Evolutionary conservation across 2,797 vertebrate genomes (phyloP).

Genomic region (Taenioides sp.): DNA sequence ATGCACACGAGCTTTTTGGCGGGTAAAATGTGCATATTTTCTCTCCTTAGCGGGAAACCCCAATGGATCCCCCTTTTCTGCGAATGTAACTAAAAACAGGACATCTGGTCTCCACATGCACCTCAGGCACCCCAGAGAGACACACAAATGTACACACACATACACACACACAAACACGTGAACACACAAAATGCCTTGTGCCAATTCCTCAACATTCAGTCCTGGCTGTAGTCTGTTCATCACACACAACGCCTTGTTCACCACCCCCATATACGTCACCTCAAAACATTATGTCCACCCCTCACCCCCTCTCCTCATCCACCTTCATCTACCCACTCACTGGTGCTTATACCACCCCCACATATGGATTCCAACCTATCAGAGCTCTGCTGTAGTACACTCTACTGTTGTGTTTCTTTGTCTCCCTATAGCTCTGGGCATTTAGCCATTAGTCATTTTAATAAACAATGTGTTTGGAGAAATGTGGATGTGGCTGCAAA

Average conservation of each 20-base stretch:
- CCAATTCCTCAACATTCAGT: slow-evolving; percentile 27
- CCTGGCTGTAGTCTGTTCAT: slow-evolving; percentile 21
- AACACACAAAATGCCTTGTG: slow-evolving; percentile 15
- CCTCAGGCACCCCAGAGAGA: slow-evolving; percentile 22
- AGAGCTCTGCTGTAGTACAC: slow-evolving; percentile 11
- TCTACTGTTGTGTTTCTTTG: slow-evolving; percentile 17
- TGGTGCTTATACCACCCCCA: slow-evolving; percentile 34
- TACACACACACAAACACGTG: not conserved
- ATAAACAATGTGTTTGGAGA: not conserved
- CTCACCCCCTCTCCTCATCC: too few species aligned
- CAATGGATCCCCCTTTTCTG: slow-evolving; percentile 16
- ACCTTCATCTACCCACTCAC: slow-evolving; percentile 23
- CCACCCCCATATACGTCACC: slow-evolving; percentile 32
- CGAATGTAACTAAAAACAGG: slow-evolving; percentile 46
- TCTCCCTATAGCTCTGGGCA: slow-evolving; percentile 15
- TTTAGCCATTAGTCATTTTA: not conserved
- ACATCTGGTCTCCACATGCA: slow-evolving; percentile 76
- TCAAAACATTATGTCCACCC: slow-evolving; percentile 38
- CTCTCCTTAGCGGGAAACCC: slow-evolving; percentile 26
- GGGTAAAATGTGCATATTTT: slow-evolving; percentile 12
- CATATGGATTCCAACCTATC: slow-evolving; percentile 50
- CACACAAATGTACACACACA: slow-evolving; percentile 8
- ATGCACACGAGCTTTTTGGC: slow-evolving; percentile 11
- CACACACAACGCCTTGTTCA: slow-evolving; percentile 50
- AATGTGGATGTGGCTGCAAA: not conserved